Evolutionary conservation across 1,140 invertebrate species (phyloP).

Genomic region (Aphelenchoides fujianensis): DNA sequence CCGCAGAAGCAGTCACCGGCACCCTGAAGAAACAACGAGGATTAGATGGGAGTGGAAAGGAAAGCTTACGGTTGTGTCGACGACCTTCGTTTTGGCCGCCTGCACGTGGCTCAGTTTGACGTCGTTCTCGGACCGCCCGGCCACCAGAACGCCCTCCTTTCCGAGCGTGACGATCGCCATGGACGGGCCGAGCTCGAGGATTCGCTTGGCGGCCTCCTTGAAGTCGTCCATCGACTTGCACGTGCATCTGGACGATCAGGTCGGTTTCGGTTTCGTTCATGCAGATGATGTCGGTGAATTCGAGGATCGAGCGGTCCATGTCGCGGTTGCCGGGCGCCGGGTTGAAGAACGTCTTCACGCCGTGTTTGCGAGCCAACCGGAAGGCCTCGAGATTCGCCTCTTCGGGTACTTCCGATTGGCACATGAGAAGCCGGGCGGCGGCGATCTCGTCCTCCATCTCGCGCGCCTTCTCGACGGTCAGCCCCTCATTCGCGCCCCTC

Average conservation of each 20-base stretch:
- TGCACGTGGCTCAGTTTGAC: constrained; percentile 38
- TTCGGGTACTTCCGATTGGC: constrained; percentile 80
- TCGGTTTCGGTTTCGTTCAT: constrained; percentile 64
- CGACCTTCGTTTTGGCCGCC: constrained; percentile 48
- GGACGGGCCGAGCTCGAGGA: constrained; percentile 38
- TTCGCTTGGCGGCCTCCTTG: constrained; percentile 41
- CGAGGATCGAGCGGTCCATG: constrained; percentile 62
- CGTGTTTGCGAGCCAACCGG: constrained; percentile 70
- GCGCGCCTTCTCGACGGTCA: constrained; percentile 71
- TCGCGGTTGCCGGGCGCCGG: constrained; percentile 64
- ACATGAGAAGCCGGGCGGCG: constrained; percentile 73
- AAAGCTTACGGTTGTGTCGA: constrained; percentile 38
- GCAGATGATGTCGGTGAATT: constrained; percentile 64
- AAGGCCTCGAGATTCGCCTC: constrained; percentile 75
- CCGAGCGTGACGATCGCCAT: constrained; percentile 48
- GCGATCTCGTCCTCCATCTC: constrained; percentile 69
- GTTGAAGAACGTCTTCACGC: constrained; percentile 65
- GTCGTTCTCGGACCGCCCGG: constrained; percentile 13
- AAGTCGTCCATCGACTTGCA: constrained; percentile 31
- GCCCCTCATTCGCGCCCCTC: constrained; percentile 75
- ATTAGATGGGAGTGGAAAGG: background rate
- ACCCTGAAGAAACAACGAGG: constrained; percentile 11
- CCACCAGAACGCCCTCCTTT: constrained; percentile 41
- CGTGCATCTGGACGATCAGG: constrained; percentile 28
- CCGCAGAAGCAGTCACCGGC: constrained; percentile 56